Percentiles rank a stretch among this genome's conserved stretches.
Evolutionary conservation across 2,888 invertebrate genomes (phyloP).

Genomic region (Plusia festucae): DNA sequence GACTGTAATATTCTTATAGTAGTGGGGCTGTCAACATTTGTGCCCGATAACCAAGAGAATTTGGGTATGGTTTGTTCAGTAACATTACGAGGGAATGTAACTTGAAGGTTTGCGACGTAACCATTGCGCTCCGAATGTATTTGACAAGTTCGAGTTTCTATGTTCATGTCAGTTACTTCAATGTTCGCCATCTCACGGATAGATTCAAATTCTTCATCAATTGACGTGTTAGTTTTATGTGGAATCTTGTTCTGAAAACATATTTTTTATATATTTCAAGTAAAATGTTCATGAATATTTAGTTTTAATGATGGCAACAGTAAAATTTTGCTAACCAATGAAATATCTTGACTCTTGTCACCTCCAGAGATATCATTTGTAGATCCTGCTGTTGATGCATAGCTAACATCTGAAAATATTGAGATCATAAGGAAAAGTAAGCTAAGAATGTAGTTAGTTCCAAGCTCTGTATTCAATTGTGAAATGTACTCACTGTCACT

Average conservation of each 20-base stretch:
- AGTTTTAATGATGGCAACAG: not conserved
- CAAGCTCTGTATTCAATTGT: not conserved
- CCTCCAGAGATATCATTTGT: slow-evolving; percentile 76
- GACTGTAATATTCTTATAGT: slow-evolving; percentile 94
- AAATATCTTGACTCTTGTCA: slow-evolving; percentile 80
- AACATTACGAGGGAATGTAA: slow-evolving; percentile 89
- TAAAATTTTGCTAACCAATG: slow-evolving; percentile 71
- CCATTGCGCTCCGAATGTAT: slow-evolving; percentile 89
- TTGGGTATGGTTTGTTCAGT: slow-evolving; percentile 85
- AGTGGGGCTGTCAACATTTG: slow-evolving; percentile 91
- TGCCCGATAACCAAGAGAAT: slow-evolving; percentile 86
- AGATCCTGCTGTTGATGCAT: slow-evolving; percentile 82
- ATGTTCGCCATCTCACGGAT: slow-evolving; percentile 87
- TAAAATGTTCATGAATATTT: not conserved
- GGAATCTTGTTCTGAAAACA: slow-evolving; percentile 77
- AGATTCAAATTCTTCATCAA: slow-evolving; percentile 87
- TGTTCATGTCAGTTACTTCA: slow-evolving; percentile 89
- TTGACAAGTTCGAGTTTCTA: slow-evolving; percentile 89
- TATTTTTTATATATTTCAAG: not conserved
- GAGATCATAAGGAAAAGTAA: not conserved
- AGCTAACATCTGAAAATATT: slow-evolving; percentile 78
- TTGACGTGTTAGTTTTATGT: slow-evolving; percentile 76
- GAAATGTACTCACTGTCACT: slow-evolving; percentile 79
- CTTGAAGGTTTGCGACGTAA: slow-evolving; percentile 87
- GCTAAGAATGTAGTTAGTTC: not conserved